A percentile compares a stretch with the other conserved stretches of the same genome.
Evolutionary conservation across 2,797 vertebrate species (phyloP).

Genomic region (Gymnoscopelus braueri): DNA sequence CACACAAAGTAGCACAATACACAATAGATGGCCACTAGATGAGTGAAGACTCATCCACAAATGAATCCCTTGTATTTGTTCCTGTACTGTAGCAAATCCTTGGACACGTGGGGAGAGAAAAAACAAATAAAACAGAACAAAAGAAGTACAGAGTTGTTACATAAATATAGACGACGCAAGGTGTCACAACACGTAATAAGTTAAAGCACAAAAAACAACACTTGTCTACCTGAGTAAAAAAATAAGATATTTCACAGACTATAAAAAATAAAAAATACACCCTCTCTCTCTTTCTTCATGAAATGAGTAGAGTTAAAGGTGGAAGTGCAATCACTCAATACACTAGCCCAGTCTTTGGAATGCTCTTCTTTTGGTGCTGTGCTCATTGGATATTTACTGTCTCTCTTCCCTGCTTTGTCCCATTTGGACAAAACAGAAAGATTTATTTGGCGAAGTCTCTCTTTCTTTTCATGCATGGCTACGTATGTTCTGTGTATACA

Average conservation of each 20-base stretch:
- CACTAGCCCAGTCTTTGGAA: conserved; percentile 75
- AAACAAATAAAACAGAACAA: conserved; percentile 31
- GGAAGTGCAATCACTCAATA: conserved; percentile 60
- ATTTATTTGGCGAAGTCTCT: conserved; percentile 62
- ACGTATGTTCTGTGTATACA: neutral
- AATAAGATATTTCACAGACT: conserved; percentile 69
- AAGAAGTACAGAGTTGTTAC: conserved; percentile 31
- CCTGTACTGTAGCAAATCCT: conserved; percentile 36
- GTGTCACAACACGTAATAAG: conserved; percentile 57
- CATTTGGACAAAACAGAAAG: conserved; percentile 24
- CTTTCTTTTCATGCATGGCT: conserved; percentile 30
- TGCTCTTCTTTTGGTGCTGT: conserved; percentile 75
- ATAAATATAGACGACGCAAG: conserved; percentile 68
- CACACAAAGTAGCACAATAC: conserved; percentile 40
- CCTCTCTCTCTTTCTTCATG: conserved; percentile 16
- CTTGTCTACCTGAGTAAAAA: conserved; percentile 74
- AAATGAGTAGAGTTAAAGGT: conserved; percentile 33
- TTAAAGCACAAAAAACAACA: conserved; percentile 70
- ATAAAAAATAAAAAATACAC: conserved; percentile 23
- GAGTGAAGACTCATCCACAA: conserved; percentile 20
- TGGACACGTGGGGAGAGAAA: conserved; percentile 24
- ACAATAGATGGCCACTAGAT: neutral
- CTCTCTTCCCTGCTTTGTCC: conserved; percentile 19
- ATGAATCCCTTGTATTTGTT: conserved; percentile 9
- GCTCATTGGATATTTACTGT: conserved; percentile 54